phyloP scores from a whole-genome alignment of 2,888 invertebrate species.

The Chaitophorus viminalis region DNA sequence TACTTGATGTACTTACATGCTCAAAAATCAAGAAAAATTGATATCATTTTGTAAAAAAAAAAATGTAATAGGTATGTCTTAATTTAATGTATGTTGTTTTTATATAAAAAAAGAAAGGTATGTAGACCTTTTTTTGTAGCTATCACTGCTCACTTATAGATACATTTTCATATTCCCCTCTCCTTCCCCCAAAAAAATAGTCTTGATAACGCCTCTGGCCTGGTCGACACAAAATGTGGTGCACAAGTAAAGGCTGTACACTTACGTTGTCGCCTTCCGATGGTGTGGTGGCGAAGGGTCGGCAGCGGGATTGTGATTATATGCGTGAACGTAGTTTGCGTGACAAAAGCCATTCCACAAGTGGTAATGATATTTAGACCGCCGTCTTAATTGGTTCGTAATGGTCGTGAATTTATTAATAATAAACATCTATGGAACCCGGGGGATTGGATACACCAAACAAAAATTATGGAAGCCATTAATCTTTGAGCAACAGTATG shows the following conservation, averaged over 20 bases:
- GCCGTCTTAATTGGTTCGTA: conserved; percentile 32
- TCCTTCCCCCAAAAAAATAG: no score
- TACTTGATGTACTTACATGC: no score
- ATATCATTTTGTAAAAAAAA: no score
- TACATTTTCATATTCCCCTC: no score
- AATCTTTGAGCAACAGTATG: background rate
- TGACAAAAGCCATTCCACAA: conserved; percentile 56
- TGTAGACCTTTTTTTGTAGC: no score
- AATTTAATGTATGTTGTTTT: no score
- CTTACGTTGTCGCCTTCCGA: background rate
- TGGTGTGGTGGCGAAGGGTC: background rate
- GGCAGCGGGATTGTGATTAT: background rate
- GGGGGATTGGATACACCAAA: background rate
- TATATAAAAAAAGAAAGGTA: no score
- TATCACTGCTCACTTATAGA: no score
- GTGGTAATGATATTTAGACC: conserved; percentile 48
- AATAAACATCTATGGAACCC: background rate
- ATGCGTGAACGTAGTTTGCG: conserved; percentile 41
- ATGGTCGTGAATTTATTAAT: conserved; percentile 37
- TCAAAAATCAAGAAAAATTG: no score
- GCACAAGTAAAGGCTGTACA: background rate
- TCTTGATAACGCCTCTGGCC: no score
- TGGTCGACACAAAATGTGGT: background rate
- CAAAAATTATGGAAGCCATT: conserved; percentile 10
- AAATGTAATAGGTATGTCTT: no score